Base-by-base conservation (phyloP, 2,113 vertebrate genomes). In the Thunnus thynnus region DNA sequence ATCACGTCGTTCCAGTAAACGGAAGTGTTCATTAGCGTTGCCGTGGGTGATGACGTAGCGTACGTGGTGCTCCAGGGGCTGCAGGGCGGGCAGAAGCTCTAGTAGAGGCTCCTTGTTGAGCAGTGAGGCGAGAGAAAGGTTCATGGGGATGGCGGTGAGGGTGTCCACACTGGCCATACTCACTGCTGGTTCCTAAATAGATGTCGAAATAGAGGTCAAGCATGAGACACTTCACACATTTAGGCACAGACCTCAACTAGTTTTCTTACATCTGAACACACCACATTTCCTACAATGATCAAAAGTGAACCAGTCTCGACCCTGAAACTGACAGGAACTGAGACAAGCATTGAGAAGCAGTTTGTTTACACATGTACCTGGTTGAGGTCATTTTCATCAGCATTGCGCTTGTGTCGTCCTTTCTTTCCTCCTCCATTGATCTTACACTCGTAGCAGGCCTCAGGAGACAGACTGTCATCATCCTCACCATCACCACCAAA, bases 381-480 rank as follows among this genome's bases (percentile, higher is more conserved):
- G 44, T 75, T 78, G 13, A 95, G 90, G 4, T 91, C 88, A n/a
- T 96, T 96, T 91, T 94, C 94, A n/a, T 94, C 91, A 1, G 72
- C 91, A 87, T 81, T 72, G 8, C 93, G 91, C 55, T 22, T 92
- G 68, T 93, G 93, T 25, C 92, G 77, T 5, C 93, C 92, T 5
- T 48, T 90, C 91, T 97, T 95, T 48, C 92, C 92, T 74, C 95
- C 96, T 48, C 96, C 94, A 0, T 98, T 99, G 90, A 98, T 96
- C 94, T 98, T 99, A 87, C 98, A 99, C 86, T 99, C 97, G 0
- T 98, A 99, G 93, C 98, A 99, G 87, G 96, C 94, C 86, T 99
- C 96, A 0, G 96, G 95, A 2, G 96, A 98, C 13, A 97, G 91
- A 46, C 95, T 82, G 65, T 97, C 95, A 6, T 97, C 96, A 0